Percentiles rank a stretch among this genome's conserved stretches.
Evolutionary conservation across 2,797 vertebrate genomes (phyloP).

Genomic region (Aselliscus stoliczkanus): DNA sequence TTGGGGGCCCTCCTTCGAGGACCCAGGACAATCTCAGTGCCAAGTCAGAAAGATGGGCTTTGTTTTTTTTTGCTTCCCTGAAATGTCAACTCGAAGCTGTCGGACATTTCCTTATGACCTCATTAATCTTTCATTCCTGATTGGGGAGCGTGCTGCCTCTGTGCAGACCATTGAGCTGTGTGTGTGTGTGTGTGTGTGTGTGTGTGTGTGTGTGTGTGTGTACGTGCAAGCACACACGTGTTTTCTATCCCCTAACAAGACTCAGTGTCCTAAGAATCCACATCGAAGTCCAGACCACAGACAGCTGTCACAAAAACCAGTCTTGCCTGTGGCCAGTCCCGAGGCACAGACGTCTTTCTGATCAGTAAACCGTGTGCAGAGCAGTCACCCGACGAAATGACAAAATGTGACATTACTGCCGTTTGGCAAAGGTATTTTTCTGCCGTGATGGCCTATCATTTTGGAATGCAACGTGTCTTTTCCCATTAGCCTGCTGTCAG

Average conservation of each 20-base stretch:
- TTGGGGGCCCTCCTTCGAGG: accelerated
- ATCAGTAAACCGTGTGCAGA: no score
- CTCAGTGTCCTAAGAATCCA: no score
- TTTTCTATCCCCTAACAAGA: not conserved
- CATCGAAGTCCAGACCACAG: not conserved
- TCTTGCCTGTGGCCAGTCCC: not conserved
- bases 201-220: accelerated
- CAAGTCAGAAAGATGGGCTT: not conserved
- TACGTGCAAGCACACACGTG: accelerated
- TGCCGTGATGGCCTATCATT: accelerated
- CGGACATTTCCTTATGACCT: not conserved
- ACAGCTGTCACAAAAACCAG: not conserved
- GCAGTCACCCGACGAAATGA: no score
- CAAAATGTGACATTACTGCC: accelerated
- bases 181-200: accelerated
- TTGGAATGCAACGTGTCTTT: accelerated
- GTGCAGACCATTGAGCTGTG: accelerated
- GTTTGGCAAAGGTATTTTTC: not conserved
- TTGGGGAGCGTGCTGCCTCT: not conserved
- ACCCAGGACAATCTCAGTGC: accelerated
- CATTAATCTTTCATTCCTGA: no score
- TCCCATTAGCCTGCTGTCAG: not conserved
- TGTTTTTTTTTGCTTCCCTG: not conserved
- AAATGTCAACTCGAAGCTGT: not conserved
- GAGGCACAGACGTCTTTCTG: not conserved